Evolutionary conservation across 2,113 vertebrate genomes (phyloP).

Genomic region (Sprattus sprattus): DNA sequence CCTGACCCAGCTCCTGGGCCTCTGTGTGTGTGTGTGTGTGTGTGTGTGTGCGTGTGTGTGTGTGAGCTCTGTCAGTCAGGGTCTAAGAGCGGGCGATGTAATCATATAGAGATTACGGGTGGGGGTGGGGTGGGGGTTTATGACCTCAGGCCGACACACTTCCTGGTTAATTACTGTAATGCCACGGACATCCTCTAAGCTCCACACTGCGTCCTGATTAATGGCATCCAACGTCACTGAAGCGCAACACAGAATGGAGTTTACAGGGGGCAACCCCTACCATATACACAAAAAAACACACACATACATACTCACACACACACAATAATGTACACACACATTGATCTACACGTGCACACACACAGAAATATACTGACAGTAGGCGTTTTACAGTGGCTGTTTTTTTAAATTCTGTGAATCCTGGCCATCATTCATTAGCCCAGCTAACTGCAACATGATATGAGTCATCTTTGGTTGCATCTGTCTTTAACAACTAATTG

Average conservation of each 20-base stretch:
- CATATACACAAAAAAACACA: too few relatives aligned
- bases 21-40: not conserved
- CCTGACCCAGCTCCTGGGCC: not conserved
- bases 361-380: too few relatives aligned
- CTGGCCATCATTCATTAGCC: too few relatives aligned
- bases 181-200: slow-evolving; percentile 36
- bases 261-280: too few relatives aligned
- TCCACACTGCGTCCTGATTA: slow-evolving; percentile 33
- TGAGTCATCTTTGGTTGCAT: too few relatives aligned
- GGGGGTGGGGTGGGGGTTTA: slow-evolving; percentile 27
- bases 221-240: not conserved
- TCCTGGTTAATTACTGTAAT: slow-evolving; percentile 40
- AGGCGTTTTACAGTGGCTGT: too few relatives aligned
- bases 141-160: not conserved
- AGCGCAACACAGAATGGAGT: too few relatives aligned
- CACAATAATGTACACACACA: not conserved
- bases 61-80: not conserved
- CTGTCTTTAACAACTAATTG: too few relatives aligned
- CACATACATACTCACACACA: not conserved
- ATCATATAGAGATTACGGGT: slow-evolving; percentile 13
- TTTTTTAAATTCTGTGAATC: too few relatives aligned
- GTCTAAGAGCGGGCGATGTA: not conserved
- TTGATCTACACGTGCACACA: not conserved
- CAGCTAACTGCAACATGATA: too few relatives aligned
- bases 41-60: not conserved